A percentile compares a stretch with the other conserved stretches of the same genome.
Evolutionary conservation across 2,113 vertebrate species (phyloP).

Genomic region (Rhinoderma darwinii): DNA sequence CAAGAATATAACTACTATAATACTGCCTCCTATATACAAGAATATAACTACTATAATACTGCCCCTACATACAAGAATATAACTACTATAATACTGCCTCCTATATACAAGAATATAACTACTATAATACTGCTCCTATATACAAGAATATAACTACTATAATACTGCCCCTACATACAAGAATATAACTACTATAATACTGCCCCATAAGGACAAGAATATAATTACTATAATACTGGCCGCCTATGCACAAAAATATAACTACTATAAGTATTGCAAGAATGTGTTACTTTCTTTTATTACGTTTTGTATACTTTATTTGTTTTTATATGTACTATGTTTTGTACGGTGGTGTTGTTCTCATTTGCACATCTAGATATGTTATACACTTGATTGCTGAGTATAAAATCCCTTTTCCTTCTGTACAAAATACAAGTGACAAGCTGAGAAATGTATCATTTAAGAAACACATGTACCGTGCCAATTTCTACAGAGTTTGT

Average conservation of each 20-base stretch:
- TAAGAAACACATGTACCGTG: constrained; percentile 42
- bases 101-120: background rate
- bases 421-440: constrained; percentile 44
- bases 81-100: no score
- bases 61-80: no score
- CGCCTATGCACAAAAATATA: background rate
- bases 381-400: background rate
- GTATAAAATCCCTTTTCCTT: constrained; percentile 2
- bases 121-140: background rate
- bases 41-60: background rate
- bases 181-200: no score
- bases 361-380: background rate
- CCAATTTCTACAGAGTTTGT: constrained; percentile 54
- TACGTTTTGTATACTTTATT: background rate
- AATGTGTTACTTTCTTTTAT: no score
- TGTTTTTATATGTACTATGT: background rate
- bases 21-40: background rate
- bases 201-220: no score
- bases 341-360: background rate
- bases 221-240: background rate
- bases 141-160: no score
- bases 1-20: background rate
- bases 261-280: background rate
- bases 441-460: constrained; percentile 49
- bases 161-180: no score